Conservation (phyloP, 2,113 vertebrate genomes). For the Misgurnus anguillicaudatus region DNA sequence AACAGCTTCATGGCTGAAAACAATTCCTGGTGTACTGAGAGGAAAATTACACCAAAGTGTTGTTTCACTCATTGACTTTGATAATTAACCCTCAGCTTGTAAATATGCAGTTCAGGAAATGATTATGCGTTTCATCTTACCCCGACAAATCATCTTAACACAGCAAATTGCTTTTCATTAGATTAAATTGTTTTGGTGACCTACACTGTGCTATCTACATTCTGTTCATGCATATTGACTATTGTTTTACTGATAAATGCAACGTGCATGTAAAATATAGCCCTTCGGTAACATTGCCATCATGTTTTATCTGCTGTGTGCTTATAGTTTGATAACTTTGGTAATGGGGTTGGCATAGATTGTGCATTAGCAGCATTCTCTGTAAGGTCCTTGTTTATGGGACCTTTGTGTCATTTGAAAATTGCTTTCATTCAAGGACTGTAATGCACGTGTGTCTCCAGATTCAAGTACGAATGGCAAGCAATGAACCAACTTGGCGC, state of each 20-base stretch:
- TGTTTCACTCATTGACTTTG: conserved; percentile 27
- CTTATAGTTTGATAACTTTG: too few relatives aligned
- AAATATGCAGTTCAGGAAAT: conserved; percentile 21
- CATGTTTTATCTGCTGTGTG: too few relatives aligned
- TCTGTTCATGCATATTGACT: neutral
- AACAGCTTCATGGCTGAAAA: conserved; percentile 14
- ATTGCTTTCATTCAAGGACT: too few relatives aligned
- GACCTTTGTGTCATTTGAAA: too few relatives aligned
- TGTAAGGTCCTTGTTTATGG: too few relatives aligned
- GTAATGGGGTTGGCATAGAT: too few relatives aligned
- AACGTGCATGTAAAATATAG: neutral
- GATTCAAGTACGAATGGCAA: too few relatives aligned
- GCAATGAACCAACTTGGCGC: too few relatives aligned
- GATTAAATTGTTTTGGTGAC: neutral
- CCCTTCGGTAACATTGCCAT: too few relatives aligned
- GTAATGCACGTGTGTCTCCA: too few relatives aligned
- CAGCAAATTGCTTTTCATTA: neutral
- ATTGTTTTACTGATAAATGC: neutral
- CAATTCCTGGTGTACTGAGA: neutral
- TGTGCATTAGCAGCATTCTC: too few relatives aligned
- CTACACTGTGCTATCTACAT: neutral
- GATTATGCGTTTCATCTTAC: conserved; percentile 9
- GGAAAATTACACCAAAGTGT: conserved; percentile 19
- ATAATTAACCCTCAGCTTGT: conserved; percentile 32
- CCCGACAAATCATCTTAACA: conserved; percentile 18